Evolutionary conservation across 2,888 invertebrate genomes (phyloP).

Genomic region (Tanypteryx hageni): DNA sequence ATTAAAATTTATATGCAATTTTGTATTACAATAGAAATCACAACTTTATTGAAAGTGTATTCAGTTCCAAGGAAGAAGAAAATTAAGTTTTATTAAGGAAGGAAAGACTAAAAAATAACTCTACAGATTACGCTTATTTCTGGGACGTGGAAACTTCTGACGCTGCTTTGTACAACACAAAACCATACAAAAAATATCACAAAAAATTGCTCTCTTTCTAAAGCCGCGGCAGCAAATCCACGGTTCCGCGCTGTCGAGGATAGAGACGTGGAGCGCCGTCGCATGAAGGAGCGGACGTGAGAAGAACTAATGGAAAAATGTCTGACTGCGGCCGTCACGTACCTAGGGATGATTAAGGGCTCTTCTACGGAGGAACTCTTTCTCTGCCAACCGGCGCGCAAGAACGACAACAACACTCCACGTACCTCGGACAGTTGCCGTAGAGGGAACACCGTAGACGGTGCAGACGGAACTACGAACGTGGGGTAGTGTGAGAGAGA

Average conservation of each 20-base stretch:
- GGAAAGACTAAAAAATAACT: too few relatives aligned
- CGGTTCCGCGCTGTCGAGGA: conserved; percentile 6
- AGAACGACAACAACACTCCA: conserved; percentile 30
- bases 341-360: conserved; percentile 28
- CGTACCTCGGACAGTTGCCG: conserved; percentile 14
- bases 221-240: conserved; percentile 32
- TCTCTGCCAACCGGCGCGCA: conserved; percentile 13
- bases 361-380: neutral
- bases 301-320: conserved; percentile 31
- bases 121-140: conserved; percentile 7
- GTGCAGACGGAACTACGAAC: neutral
- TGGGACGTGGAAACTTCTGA: neutral
- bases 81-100: too few relatives aligned
- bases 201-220: neutral
- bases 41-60: too few relatives aligned
- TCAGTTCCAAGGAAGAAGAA: too few relatives aligned
- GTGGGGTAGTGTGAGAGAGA: neutral
- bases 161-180: conserved; percentile 8
- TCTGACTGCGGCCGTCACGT: conserved; percentile 6
- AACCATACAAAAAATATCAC: neutral
- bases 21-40: too few relatives aligned
- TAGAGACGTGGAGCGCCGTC: neutral
- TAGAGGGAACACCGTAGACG: neutral
- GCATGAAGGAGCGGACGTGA: neutral
- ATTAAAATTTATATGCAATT: too few relatives aligned